These are phyloP conservation scores for Neostethus bicornis DNA, from an alignment of 2,797 vertebrate genomes.

Conservation along the genomic window DNA sequence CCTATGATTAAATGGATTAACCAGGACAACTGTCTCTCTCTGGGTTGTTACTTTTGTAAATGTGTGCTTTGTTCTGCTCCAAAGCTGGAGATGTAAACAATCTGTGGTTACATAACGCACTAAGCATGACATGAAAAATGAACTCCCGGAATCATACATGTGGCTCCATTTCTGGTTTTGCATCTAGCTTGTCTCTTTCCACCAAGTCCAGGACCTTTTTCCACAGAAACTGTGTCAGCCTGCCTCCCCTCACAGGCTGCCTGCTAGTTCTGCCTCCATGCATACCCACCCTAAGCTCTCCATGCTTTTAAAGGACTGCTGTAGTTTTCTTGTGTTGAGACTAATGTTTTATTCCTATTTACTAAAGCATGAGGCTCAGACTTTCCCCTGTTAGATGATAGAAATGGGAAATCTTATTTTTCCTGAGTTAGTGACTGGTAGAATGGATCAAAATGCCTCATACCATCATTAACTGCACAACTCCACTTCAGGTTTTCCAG, in stretches of 20 bases:
- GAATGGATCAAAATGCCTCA: slow-evolving; percentile 32
- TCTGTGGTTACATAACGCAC: slow-evolving; percentile 77
- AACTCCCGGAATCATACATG: slow-evolving; percentile 20
- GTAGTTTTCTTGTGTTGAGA: slow-evolving; percentile 26
- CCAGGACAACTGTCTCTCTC: slow-evolving; percentile 26
- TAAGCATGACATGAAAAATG: slow-evolving; percentile 64
- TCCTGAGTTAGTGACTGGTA: slow-evolving; percentile 24
- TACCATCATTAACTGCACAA: slow-evolving; percentile 42
- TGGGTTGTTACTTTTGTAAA: slow-evolving; percentile 59
- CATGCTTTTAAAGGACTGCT: slow-evolving; percentile 48
- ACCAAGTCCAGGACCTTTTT: slow-evolving; percentile 68
- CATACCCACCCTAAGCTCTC: slow-evolving; percentile 25
- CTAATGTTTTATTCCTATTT: slow-evolving; percentile 20
- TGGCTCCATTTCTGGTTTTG: slow-evolving; percentile 80
- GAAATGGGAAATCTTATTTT: slow-evolving; percentile 32
- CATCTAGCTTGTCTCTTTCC: slow-evolving; percentile 59
- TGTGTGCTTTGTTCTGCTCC: slow-evolving; percentile 54
- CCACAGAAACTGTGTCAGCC: slow-evolving; percentile 59
- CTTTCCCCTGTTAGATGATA: slow-evolving; percentile 18
- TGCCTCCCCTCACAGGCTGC: slow-evolving; percentile 53
- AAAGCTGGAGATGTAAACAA: slow-evolving; percentile 76
- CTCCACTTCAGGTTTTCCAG: slow-evolving; percentile 82
- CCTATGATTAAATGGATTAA: slow-evolving; percentile 11
- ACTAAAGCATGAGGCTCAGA: slow-evolving; percentile 11
- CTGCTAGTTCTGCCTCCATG: slow-evolving; percentile 44